Evolutionary conservation across 2,113 vertebrate genomes (phyloP).

Genomic region (Zingel zingel): DNA sequence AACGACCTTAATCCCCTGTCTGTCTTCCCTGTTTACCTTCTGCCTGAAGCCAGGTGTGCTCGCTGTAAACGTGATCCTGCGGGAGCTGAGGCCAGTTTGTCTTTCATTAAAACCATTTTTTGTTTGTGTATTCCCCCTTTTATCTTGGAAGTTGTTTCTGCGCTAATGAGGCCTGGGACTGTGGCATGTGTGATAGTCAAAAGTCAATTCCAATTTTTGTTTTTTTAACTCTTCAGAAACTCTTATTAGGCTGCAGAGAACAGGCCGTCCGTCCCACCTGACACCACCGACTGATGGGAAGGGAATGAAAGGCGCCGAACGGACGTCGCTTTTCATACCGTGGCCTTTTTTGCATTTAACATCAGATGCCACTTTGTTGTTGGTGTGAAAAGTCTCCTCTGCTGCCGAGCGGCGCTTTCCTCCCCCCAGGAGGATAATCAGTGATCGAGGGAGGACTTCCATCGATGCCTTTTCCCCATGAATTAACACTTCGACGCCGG

Average conservation of each 20-base stretch:
- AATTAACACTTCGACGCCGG: neutral
- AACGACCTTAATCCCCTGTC: too few relatives aligned
- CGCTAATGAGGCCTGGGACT: constrained; percentile 17
- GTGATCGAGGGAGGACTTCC: constrained; percentile 6
- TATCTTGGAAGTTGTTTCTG: neutral
- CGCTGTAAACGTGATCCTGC: neutral
- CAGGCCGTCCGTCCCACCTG: neutral
- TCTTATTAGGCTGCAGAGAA: neutral
- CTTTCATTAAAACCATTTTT: neutral
- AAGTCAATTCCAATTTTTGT: neutral
- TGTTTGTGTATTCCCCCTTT: neutral
- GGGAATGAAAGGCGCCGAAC: constrained; percentile 8
- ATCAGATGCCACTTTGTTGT: constrained; percentile 40
- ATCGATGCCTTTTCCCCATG: neutral
- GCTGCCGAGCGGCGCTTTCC: neutral
- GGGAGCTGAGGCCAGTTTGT: neutral
- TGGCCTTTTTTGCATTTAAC: constrained; percentile 39
- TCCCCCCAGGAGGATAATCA: constrained; percentile 11
- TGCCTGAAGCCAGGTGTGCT: too few relatives aligned
- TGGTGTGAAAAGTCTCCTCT: neutral
- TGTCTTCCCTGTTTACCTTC: too few relatives aligned
- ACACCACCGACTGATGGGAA: neutral
- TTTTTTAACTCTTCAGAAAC: constrained; percentile 1
- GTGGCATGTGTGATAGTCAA: neutral
- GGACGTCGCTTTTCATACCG: neutral